These are phyloP conservation scores for Atta colombica DNA, from an alignment of 1,140 invertebrate species.

Conservation along the genomic window DNA sequence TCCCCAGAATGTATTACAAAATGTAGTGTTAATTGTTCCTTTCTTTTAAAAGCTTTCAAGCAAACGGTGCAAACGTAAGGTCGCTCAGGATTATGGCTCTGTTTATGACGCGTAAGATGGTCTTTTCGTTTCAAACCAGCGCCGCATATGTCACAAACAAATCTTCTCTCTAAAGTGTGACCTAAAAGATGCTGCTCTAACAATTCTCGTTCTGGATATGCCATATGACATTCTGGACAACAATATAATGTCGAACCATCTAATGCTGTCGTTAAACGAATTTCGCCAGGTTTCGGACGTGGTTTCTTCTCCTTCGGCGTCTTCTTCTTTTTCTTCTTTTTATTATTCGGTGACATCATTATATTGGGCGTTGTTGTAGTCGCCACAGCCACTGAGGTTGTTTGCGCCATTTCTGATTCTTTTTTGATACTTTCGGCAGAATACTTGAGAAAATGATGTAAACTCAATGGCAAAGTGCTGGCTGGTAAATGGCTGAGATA, in stretches of 20 bases:
- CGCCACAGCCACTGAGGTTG: conserved; percentile 87
- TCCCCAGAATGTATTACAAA: conserved; percentile 95
- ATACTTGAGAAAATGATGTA: conserved; percentile 95
- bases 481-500: conserved; percentile 92
- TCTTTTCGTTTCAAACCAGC: conserved; percentile 94
- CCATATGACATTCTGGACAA: conserved; percentile 95
- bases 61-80: conserved; percentile 94
- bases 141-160: conserved; percentile 95
- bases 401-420: conserved; percentile 89
- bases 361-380: conserved; percentile 86
- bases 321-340: conserved; percentile 95
- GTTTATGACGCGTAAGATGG: conserved; percentile 93
- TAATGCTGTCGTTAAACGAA: conserved; percentile 92
- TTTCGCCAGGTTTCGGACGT: conserved; percentile 93
- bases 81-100: conserved; percentile 93
- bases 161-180: conserved; percentile 92
- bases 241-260: conserved; percentile 94
- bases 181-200: conserved; percentile 93
- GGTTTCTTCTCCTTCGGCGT: conserved; percentile 92
- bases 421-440: conserved; percentile 93
- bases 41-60: conserved; percentile 94
- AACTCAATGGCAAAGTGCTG: conserved; percentile 91
- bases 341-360: conserved; percentile 87
- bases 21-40: conserved; percentile 94
- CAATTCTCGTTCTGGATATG: conserved; percentile 93